Base-by-base conservation (phyloP, 1,140 invertebrate species). In the Atta texana region DNA sequence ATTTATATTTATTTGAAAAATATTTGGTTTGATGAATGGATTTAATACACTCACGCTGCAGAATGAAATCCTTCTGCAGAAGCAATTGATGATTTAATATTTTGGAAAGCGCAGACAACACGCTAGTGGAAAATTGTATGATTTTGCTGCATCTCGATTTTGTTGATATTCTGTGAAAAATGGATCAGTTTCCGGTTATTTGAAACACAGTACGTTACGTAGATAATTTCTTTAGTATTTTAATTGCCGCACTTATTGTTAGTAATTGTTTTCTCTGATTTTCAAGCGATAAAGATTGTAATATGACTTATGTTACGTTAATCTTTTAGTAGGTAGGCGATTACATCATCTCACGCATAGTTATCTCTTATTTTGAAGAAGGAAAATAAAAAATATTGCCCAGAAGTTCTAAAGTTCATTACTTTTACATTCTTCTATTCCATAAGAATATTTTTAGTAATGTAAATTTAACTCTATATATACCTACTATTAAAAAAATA, bases 21-120 rank as follows among this genome's bases (percentile, higher is more conserved):
- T 0, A 6, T 18, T 59, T 24, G 51, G 8, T 59, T 39, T 59
- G 21, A 49, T 1, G 21, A 82, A 74, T 61, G 21, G 34, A 59
- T 82, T 74, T 31, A n/a, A 78, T 59, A 44, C 8, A 71, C 68
- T 12, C 21, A 5, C 18, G 55, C 16, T 49, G 66, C 66, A 10
- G 18, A 82, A 61, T 34, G 18, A 72, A 74, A 59, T 18, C 18
- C 14, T 49, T 49, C 16, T 16, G 53, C 3, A 44, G 24, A 59
- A 71, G 21, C 34, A 28, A 75, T 84, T 61, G 39, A 61, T 82
- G 55, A 81, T 74, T 81, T 63, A 84, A 75, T 84, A 75, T 84
- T 75, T 61, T 51, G 53, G 34, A 28, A 59, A 74, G 44, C 16
- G 21, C 7, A 31, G 44, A 59, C 28, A 49, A 59, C 3, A 5